phyloP scores from a whole-genome alignment of 2,113 vertebrate genomes.

The Spea bombifrons region DNA sequence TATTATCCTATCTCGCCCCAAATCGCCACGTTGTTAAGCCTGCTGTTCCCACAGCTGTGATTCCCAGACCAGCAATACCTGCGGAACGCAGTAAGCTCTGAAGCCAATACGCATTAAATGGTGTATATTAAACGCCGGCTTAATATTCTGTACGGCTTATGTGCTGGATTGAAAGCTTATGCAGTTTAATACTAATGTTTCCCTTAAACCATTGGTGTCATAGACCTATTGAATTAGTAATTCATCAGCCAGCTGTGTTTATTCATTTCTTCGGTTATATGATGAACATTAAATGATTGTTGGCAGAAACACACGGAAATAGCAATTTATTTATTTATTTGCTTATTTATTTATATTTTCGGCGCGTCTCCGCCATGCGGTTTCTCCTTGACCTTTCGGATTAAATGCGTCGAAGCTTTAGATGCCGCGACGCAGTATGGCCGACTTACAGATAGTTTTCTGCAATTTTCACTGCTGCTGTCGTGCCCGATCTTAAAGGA shows the following conservation, averaged over 20 bases:
- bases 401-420: constrained; percentile 44
- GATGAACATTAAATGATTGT: constrained; percentile 53
- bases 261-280: constrained; percentile 52
- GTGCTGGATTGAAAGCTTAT: constrained; percentile 55
- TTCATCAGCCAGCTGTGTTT: constrained; percentile 53
- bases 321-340: constrained; percentile 45
- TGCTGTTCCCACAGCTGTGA: constrained; percentile 43
- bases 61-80: constrained; percentile 48
- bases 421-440: constrained; percentile 37
- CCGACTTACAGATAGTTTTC: constrained; percentile 50
- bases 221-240: constrained; percentile 61
- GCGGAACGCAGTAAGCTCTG: constrained; percentile 14
- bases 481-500: neutral
- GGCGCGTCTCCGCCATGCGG: constrained; percentile 5
- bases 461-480: neutral
- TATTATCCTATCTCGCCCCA: constrained; percentile 31
- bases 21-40: constrained; percentile 38
- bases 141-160: constrained; percentile 53
- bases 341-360: too few species aligned
- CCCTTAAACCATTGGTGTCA: constrained; percentile 54
- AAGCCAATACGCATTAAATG: constrained; percentile 61
- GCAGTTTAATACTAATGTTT: constrained; percentile 55
- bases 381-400: constrained; percentile 50
- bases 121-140: constrained; percentile 54
- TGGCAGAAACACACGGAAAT: constrained; percentile 52